phyloP scores from a whole-genome alignment of 2,113 vertebrate species.

The Lepus europaeus region DNA sequence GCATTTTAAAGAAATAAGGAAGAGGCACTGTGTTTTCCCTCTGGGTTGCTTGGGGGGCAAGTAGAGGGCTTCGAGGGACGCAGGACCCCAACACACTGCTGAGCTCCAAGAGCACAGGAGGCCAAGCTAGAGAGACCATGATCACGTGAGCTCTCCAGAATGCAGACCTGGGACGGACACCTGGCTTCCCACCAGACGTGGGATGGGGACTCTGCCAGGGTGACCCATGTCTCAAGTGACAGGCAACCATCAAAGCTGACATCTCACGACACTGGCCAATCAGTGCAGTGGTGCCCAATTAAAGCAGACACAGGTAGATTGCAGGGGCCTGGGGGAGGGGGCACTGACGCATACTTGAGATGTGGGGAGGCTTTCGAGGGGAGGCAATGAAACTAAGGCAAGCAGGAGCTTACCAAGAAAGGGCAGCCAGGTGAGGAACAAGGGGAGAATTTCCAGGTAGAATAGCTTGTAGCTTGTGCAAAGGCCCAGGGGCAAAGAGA shows the following conservation, averaged over 20 bases:
- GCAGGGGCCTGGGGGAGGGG: too few species aligned
- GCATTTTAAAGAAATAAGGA: not conserved
- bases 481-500: not conserved
- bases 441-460: not conserved
- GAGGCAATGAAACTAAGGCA: too few species aligned
- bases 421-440: not conserved
- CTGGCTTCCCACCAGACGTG: not conserved
- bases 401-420: not conserved
- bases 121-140: not conserved
- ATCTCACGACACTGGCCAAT: not conserved
- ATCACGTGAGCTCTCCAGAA: not conserved
- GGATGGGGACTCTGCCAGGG: not conserved
- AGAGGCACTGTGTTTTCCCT: not conserved
- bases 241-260: not conserved
- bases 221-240: not conserved
- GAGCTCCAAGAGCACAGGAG: not conserved
- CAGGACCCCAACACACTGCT: not conserved
- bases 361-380: not conserved
- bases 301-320: not conserved
- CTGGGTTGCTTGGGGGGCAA: not conserved
- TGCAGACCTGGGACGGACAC: not conserved
- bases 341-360: not conserved
- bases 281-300: not conserved
- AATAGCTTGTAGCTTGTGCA: too few species aligned
- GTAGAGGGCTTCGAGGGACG: not conserved